Base-by-base conservation (phyloP, 2,888 invertebrate genomes). In the Metopia argyrocephala region DNA sequence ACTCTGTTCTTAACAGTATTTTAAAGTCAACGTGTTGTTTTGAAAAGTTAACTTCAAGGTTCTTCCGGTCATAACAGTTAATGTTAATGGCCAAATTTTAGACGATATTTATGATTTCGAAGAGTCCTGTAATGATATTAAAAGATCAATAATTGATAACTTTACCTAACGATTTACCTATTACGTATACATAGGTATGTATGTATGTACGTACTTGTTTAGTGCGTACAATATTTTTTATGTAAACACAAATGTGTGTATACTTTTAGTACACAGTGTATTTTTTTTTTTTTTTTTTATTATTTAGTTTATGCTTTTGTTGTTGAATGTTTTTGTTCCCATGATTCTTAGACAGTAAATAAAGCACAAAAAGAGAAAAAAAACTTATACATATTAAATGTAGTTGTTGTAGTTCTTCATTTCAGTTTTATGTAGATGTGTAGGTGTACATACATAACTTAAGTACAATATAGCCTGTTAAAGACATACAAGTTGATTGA, bases 401-500 rank as follows among this genome's bases (percentile, higher is more conserved):
- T 59, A 27, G 50, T 25, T 21, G 25, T 46, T 45, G 52, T 48
- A 45, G 46, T 38, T 68, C 7, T 64, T 75, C 38, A 38, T 38
- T 12, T 9, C 38, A 12, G 20, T 66, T 38, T 6, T 50, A 23
- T 31, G 25, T 28, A 45, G 20, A 31, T 12, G 31, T 12, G 3
- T 3, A 9, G 7, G 3, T 1, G 3, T 31, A 31, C 12, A 12
- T 31, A 31, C 31, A 31, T 31, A 38, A 9, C 38, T 12, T 54
- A 38, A 45, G 65, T 79, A 65, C 52, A 46, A 66, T 61, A 12
- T 69, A 76, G 80, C 66, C 83, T 84, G 84, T 65, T 62, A 79
- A 73, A 83, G 84, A 83, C 85, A 78, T 84, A 78, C 84, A 84
- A 84, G 61, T 83, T 84, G 85, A 85, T 85, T 84, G 85, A 85